Percentiles rank a stretch among this genome's conserved stretches.
Evolutionary conservation across 2,113 vertebrate species (phyloP).

Genomic region (Atractosteus spatula): DNA sequence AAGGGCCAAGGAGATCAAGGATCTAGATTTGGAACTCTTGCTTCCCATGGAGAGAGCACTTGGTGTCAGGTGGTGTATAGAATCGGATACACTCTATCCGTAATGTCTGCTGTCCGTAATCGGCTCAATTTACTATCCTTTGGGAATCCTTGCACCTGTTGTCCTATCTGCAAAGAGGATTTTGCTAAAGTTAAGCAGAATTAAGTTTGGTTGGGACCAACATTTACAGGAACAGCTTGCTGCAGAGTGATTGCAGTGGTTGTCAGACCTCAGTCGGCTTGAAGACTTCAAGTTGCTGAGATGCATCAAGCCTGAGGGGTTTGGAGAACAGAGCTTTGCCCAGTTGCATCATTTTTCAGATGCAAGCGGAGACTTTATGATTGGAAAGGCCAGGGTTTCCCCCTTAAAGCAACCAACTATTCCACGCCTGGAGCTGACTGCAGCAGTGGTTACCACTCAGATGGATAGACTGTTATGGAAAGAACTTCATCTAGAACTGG

Average conservation of each 20-base stretch:
- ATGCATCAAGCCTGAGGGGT: background rate
- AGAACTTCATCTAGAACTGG: slow-evolving; percentile 7
- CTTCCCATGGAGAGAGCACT: too few species aligned
- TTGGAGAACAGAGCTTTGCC: background rate
- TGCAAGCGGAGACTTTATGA: slow-evolving; percentile 12
- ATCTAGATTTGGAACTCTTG: slow-evolving; percentile 7
- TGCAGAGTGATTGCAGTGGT: background rate
- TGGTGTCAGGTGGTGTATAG: background rate
- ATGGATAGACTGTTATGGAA: slow-evolving; percentile 13
- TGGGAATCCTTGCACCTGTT: slow-evolving; percentile 4
- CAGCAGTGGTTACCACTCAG: slow-evolving; percentile 12
- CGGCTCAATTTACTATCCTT: too few species aligned
- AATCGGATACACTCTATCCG: slow-evolving; percentile 3
- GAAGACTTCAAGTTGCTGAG: background rate
- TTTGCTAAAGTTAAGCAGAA: slow-evolving; percentile 19
- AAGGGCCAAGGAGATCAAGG: slow-evolving; percentile 6
- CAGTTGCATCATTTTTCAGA: slow-evolving; percentile 12
- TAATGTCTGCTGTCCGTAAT: too few species aligned
- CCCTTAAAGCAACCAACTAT: slow-evolving; percentile 7
- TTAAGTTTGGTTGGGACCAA: background rate
- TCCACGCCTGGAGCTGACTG: slow-evolving; percentile 18
- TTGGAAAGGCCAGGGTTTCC: slow-evolving; percentile 20
- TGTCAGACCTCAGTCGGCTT: too few species aligned
- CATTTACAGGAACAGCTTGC: background rate
- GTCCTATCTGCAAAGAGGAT: slow-evolving; percentile 23